Evolutionary conservation across 2,888 invertebrate species (phyloP).

Genomic region (Kuschelorhynchus macadamiae): DNA sequence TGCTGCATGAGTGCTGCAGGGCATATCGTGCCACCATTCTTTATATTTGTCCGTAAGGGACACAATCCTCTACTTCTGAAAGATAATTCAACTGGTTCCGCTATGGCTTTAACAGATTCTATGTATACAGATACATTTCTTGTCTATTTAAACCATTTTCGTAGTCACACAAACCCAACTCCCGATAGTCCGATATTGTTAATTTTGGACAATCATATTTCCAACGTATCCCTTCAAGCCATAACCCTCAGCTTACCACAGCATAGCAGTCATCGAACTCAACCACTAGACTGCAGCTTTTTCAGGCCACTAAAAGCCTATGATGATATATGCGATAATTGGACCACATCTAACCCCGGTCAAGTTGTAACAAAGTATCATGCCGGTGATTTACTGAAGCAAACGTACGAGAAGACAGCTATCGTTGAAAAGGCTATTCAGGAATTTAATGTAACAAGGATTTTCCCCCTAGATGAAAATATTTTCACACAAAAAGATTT

Average conservation of each 20-base stretch:
- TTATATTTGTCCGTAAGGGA: conserved; percentile 26
- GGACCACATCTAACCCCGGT: conserved; percentile 21
- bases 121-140: conserved; percentile 26
- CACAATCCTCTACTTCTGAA: conserved; percentile 18
- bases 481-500: not conserved
- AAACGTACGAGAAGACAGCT: conserved; percentile 4
- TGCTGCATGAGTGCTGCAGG: conserved; percentile 34
- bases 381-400: conserved; percentile 4
- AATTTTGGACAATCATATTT: conserved; percentile 18
- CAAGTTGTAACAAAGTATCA: too few relatives aligned
- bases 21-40: conserved; percentile 21
- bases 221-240: conserved; percentile 2
- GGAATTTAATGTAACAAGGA: conserved; percentile 2
- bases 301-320: conserved; percentile 16
- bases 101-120: conserved; percentile 11
- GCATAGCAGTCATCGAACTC: conserved; percentile 3
- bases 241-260: not conserved
- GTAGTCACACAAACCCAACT: conserved; percentile 8
- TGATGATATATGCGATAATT: conserved; percentile 32
- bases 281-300: conserved; percentile 13
- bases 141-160: conserved; percentile 10
- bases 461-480: conserved; percentile 12
- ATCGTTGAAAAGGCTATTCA: conserved; percentile 1
- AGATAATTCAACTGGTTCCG: conserved; percentile 16
- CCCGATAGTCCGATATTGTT: not conserved